Base-by-base conservation (phyloP, 2,113 vertebrate genomes). In the Boleophthalmus pectinirostris region DNA sequence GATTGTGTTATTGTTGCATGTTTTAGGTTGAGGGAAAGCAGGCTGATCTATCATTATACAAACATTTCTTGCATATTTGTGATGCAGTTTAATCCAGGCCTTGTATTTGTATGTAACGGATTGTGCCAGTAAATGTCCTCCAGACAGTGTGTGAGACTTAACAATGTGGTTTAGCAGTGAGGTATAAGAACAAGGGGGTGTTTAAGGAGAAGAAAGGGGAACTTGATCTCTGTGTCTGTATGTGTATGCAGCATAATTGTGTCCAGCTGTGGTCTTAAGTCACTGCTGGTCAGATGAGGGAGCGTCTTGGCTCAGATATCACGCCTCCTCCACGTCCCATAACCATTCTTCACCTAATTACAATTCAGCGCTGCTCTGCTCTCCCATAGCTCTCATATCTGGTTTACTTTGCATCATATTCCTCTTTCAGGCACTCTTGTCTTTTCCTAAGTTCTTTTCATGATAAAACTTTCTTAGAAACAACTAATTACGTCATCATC, bases 221-320 rank as follows among this genome's bases (percentile, higher is more conserved):
- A 90, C 76, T 74, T 82, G 82, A 90, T 87, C 69, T 80, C 51
- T 75, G 68, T 78, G 73, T 73, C 53, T 60, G 66, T 65, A 49
- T 63, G 45, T 78, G 69, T 47, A 35, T 79, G 29, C 43, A 67
- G 65, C 51, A 38, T 93, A 93, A 94, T 92, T 58, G 18, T 77
- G 74, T 81, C 89, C 92, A 93, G 92, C 89, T 94, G 93, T 90
- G 88, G 86, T 92, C 85, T 91, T 85, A 85, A 91, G 89, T 89
- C 90, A 80, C 75, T 78, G 85, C 75, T 80, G 85, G 91, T 91
- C 89, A 92, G 83, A 92, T 74, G 82, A 88, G 85, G 80, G 85
- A 88, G 76, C 29, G 13, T 80, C 78, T 87, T 89, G 85, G 90
- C 88, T 88, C 79, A 23, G 66, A 79, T 65, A 51, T 74, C 29